Conservation (phyloP, 2,888 invertebrate species). For the Cheilosia pagana region DNA sequence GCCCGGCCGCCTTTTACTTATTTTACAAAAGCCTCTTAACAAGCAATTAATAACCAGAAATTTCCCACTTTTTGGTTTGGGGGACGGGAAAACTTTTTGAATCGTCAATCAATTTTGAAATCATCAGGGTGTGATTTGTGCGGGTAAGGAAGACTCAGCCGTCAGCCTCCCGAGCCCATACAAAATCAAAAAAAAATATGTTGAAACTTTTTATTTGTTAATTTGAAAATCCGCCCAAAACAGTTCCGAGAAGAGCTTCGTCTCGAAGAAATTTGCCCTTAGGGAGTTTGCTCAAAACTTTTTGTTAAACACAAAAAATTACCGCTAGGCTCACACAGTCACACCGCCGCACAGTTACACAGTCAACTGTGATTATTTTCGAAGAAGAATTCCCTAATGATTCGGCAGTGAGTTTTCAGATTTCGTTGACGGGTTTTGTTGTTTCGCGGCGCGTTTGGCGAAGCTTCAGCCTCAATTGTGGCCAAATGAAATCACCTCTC, state of each 20-base stretch:
- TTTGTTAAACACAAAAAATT: constrained; percentile 30
- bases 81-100: constrained; percentile 31
- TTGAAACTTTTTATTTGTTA: constrained; percentile 30
- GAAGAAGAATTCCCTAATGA: constrained; percentile 50
- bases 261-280: background rate
- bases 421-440: constrained; percentile 11
- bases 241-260: background rate
- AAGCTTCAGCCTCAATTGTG: constrained; percentile 48
- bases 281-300: constrained; percentile 31
- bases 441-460: background rate
- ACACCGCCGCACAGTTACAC: background rate
- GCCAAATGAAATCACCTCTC: constrained; percentile 28
- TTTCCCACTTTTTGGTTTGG: constrained; percentile 39
- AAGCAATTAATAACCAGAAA: constrained; percentile 63
- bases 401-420: constrained; percentile 40
- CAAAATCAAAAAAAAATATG: background rate
- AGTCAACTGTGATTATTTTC: constrained; percentile 29
- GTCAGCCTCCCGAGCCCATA: background rate
- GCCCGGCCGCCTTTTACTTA: background rate
- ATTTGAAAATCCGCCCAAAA: constrained; percentile 32
- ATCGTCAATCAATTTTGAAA: constrained; percentile 65
- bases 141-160: background rate
- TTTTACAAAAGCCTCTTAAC: constrained; percentile 39
- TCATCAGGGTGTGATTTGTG: constrained; percentile 69
- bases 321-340: constrained; percentile 24